Percentiles rank a stretch among this genome's conserved stretches.
Evolutionary conservation across 2,888 invertebrate species (phyloP).

Genomic region (Eupsilia transversa): DNA sequence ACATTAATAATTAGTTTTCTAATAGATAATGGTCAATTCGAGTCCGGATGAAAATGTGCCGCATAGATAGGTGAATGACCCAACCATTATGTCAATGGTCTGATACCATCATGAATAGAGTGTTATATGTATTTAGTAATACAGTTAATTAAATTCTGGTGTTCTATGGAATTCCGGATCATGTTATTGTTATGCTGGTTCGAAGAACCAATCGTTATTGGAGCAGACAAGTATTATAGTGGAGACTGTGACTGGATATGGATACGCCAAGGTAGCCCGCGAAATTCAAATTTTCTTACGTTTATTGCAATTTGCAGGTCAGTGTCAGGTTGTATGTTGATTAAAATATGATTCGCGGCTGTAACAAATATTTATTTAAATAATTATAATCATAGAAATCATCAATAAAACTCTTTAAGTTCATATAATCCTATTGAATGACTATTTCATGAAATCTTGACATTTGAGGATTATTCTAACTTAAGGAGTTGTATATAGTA

Average conservation of each 20-base stretch:
- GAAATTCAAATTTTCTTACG: too few species aligned
- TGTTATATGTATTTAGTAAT: background rate
- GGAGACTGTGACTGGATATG: background rate
- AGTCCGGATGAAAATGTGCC: background rate
- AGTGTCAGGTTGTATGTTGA: too few species aligned
- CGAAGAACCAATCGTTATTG: background rate
- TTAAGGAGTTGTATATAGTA: too few species aligned
- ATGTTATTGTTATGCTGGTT: background rate
- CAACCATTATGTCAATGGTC: background rate
- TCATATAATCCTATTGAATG: too few species aligned
- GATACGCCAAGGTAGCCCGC: too few species aligned
- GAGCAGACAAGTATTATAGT: background rate
- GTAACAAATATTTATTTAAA: too few species aligned
- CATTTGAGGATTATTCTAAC: too few species aligned
- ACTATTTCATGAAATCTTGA: too few species aligned
- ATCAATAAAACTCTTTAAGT: too few species aligned
- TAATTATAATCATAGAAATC: too few species aligned
- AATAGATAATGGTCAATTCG: constrained; percentile 1
- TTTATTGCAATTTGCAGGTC: too few species aligned
- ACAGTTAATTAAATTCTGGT: background rate
- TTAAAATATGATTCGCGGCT: too few species aligned
- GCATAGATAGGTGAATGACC: background rate
- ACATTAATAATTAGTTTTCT: background rate
- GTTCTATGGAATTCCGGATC: background rate
- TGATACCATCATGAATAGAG: constrained; percentile 8